These are phyloP conservation scores for Pangasius sanitwongsei DNA, from an alignment of 2,797 vertebrate species.

Conservation along the genomic window DNA sequence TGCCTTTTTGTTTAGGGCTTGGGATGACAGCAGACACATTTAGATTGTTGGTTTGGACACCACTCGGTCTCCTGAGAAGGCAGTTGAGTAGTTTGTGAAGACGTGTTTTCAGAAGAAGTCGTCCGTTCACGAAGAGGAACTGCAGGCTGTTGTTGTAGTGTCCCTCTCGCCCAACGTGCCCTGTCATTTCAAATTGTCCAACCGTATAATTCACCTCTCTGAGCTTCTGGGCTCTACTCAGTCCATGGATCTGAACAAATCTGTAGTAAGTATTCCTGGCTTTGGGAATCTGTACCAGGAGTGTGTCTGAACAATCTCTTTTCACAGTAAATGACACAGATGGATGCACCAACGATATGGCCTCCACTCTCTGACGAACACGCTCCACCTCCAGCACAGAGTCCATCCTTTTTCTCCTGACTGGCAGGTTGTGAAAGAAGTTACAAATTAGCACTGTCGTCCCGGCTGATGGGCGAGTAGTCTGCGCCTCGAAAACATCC, in stretches of 20 bases:
- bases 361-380: constrained; percentile 87
- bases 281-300: constrained; percentile 90
- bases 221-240: constrained; percentile 84
- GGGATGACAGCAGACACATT: constrained; percentile 60
- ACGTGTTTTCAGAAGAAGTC: constrained; percentile 88
- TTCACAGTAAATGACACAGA: constrained; percentile 90
- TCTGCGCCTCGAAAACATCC: constrained; percentile 79
- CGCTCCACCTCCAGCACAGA: constrained; percentile 86
- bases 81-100: constrained; percentile 90
- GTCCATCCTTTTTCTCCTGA: constrained; percentile 87
- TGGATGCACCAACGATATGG: constrained; percentile 88
- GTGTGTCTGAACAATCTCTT: constrained; percentile 83
- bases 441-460: constrained; percentile 88
- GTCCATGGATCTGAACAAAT: constrained; percentile 89
- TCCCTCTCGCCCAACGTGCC: constrained; percentile 86
- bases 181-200: constrained; percentile 81
- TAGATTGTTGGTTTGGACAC: constrained; percentile 72
- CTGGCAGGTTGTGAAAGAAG: constrained; percentile 90
- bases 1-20: constrained; percentile 79
- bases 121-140: constrained; percentile 88
- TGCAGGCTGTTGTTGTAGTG: constrained; percentile 94
- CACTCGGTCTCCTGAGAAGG: constrained; percentile 83
- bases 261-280: constrained; percentile 83
- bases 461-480: constrained; percentile 81
- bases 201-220: constrained; percentile 77